These are phyloP conservation scores for Drosophila melanogaster DNA, from an alignment of 1,140 invertebrate species.

Conservation along the genomic window DNA sequence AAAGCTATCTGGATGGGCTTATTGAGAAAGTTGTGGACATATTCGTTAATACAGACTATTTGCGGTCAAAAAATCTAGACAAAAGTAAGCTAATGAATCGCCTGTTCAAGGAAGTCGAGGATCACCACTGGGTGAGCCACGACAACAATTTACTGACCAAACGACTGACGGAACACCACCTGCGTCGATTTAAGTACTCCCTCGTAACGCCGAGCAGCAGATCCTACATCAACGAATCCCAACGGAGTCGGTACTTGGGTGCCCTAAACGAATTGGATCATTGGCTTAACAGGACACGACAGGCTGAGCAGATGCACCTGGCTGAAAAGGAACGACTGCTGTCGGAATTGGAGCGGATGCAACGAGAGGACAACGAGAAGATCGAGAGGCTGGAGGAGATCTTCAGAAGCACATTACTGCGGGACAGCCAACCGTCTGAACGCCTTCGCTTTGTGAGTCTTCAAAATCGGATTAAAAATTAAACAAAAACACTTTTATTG, in stretches of 20 bases:
- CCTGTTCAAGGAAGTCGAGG: not conserved
- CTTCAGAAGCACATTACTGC: not conserved
- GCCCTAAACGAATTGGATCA: slow-evolving; percentile 7
- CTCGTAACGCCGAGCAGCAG: not conserved
- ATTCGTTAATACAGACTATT: not conserved
- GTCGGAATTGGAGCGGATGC: not conserved
- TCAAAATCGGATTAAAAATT: not conserved
- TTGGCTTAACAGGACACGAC: not conserved
- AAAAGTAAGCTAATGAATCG: slow-evolving; percentile 5
- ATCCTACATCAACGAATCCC: not conserved
- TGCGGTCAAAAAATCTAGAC: not conserved
- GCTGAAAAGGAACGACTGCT: not conserved
- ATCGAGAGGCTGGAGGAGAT: not conserved
- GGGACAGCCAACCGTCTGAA: not conserved
- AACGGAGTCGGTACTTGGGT: not conserved
- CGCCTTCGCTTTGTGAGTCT: not conserved
- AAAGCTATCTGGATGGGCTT: not conserved
- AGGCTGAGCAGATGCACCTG: not conserved
- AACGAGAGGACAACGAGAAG: not conserved
- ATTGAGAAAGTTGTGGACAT: not conserved
- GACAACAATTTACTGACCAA: not conserved
- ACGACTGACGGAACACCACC: not conserved
- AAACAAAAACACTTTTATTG: not conserved
- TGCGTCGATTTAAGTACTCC: slow-evolving; percentile 9
- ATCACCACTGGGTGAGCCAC: not conserved